Base-by-base conservation (phyloP, 2,888 invertebrate species). In the Achlya flavicornis region DNA sequence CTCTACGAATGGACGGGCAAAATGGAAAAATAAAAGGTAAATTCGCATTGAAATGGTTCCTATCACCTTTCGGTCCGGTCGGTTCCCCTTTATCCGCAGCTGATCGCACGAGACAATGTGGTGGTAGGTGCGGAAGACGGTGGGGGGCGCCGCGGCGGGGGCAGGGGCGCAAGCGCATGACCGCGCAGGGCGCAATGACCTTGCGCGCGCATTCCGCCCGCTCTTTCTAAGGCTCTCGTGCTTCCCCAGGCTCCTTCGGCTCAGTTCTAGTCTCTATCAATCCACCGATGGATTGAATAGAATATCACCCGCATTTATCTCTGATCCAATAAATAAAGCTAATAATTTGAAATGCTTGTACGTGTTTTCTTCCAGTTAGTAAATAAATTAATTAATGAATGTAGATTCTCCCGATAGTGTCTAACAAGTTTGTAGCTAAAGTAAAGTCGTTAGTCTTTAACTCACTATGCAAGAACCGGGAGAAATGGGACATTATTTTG, bases 151-250 rank as follows among this genome's bases (percentile, higher is more conserved):
- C 65, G 76, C 69, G 72, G 76, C 69, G 72, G 73, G 76, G 82
- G 77, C 74, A 71, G 76, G 80, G 85, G 84, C 80, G 86, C 84
- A 85, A 85, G 92, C 89, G 88, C 92, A 92, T 93, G 93, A 93
- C 93, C 93, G 93, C 91, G 91, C 91, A 88, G 92, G 90, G 93
- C 92, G 91, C 93, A 93, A 93, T 93, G 93, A 93, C 93, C 93
- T 93, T 93, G 93, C 88, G 86, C 87, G 90, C 89, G 86, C 91
- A 92, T 91, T 89, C 92, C 92, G 80, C 83, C 85, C 86, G 90
- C 87, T 88, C 87, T 85, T 85, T 84, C 84, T 85, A 79, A 82
- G 86, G 85, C 87, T 89, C 89, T 85, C 82, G 85, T 85, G 85
- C 84, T 80, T 83, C 85, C 87, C 86, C 85, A 81, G 81, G 78